Conservation (phyloP, 2,888 invertebrate species). For the Neoitamus cyanurus region DNA sequence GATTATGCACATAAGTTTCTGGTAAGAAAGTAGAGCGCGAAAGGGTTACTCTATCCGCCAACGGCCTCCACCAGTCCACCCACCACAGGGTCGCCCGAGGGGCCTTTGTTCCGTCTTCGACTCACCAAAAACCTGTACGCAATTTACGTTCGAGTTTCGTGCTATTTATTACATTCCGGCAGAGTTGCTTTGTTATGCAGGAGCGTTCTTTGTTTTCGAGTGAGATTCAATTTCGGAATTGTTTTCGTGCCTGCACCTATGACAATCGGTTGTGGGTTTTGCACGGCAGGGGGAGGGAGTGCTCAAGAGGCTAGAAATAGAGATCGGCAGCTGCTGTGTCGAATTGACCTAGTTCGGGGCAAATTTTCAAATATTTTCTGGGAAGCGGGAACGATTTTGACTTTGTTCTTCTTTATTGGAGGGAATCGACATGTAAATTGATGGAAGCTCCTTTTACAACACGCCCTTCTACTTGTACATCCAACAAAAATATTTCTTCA, state of each 20-base stretch:
- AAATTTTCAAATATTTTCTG: not conserved
- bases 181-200: slow-evolving; percentile 26
- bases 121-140: not conserved
- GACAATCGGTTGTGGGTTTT: not conserved
- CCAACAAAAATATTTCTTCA: no score
- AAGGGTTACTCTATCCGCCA: not conserved
- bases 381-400: not conserved
- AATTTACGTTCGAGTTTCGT: slow-evolving; percentile 15
- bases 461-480: no score
- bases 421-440: not conserved
- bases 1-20: not conserved
- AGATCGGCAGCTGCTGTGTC: not conserved
- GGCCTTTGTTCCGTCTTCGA: not conserved
- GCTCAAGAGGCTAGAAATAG: not conserved
- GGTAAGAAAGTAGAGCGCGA: not conserved
- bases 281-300: not conserved
- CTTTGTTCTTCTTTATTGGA: not conserved
- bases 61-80: not conserved
- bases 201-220: not conserved
- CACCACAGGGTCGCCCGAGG: not conserved
- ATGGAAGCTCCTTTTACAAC: not conserved
- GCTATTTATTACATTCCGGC: slow-evolving; percentile 17
- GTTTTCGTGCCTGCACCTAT: not conserved
- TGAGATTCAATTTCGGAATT: slow-evolving; percentile 1
- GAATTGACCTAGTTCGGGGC: not conserved